These are phyloP conservation scores for Paramisgurnus dabryanus DNA, from an alignment of 2,113 vertebrate species.

Conservation along the genomic window DNA sequence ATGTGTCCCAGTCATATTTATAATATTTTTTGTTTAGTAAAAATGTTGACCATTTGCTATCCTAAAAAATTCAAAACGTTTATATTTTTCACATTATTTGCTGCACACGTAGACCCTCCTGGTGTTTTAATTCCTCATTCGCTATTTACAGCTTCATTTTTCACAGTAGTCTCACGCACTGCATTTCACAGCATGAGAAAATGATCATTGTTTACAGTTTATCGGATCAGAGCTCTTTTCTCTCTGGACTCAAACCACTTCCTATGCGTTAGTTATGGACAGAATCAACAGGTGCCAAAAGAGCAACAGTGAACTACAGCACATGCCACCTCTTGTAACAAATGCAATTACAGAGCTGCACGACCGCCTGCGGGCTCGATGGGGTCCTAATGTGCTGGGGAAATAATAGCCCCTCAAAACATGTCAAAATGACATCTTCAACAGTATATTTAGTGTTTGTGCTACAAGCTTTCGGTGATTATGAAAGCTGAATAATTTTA, in stretches of 20 bases:
- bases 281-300: conserved; percentile 47
- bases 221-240: conserved; percentile 36
- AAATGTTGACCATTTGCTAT: too few species aligned
- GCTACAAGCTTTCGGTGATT: conserved; percentile 1
- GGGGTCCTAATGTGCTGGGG: conserved; percentile 60
- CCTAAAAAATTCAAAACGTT: too few species aligned
- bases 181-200: background rate
- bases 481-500: background rate
- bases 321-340: conserved; percentile 53
- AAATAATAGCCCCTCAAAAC: conserved; percentile 32
- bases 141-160: background rate
- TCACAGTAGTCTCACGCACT: background rate
- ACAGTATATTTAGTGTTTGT: conserved; percentile 12
- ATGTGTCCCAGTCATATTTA: too few species aligned
- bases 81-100: too few species aligned
- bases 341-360: conserved; percentile 60
- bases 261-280: conserved; percentile 17
- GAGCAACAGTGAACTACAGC: conserved; percentile 27
- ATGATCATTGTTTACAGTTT: conserved; percentile 35
- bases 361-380: conserved; percentile 34
- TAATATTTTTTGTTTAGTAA: too few species aligned
- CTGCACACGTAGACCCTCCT: too few species aligned
- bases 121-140: background rate
- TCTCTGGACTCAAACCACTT: conserved; percentile 15
- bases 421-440: background rate